Evolutionary conservation across 2,113 vertebrate genomes (phyloP).

Genomic region (Rhinopithecus roxellana): DNA sequence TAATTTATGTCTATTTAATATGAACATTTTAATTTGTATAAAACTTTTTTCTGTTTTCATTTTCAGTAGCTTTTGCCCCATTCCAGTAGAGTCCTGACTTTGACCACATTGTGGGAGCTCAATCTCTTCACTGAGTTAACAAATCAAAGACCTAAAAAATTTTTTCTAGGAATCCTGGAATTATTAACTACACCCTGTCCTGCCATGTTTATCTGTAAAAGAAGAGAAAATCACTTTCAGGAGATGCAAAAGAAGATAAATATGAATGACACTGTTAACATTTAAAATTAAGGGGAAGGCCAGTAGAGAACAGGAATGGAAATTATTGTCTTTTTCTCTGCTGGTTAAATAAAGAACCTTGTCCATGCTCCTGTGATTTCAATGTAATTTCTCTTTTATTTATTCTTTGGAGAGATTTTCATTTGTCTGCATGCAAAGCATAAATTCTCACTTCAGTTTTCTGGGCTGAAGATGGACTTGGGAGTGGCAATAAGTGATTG

Average conservation of each 20-base stretch:
- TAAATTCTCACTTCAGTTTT: background rate
- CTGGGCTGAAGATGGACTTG: background rate
- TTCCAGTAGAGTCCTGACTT: accelerated
- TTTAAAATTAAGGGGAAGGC: background rate
- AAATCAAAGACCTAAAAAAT: accelerated
- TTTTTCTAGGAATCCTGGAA: background rate
- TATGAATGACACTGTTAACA: background rate
- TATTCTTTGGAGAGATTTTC: background rate
- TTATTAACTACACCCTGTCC: background rate
- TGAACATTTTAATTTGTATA: background rate
- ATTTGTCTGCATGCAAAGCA: background rate
- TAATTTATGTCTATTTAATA: background rate
- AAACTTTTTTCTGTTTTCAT: background rate
- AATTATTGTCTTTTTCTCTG: background rate
- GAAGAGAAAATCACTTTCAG: background rate
- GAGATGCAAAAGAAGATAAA: background rate
- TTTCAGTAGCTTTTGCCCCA: background rate
- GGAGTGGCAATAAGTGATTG: background rate
- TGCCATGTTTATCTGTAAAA: background rate
- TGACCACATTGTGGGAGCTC: accelerated
- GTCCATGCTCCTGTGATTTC: background rate
- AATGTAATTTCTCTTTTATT: background rate
- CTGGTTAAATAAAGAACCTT: background rate
- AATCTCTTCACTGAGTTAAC: background rate
- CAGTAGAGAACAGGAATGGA: accelerated